These are phyloP conservation scores for Aphis gossypii DNA, from an alignment of 1,140 invertebrate species.

Conservation along the genomic window DNA sequence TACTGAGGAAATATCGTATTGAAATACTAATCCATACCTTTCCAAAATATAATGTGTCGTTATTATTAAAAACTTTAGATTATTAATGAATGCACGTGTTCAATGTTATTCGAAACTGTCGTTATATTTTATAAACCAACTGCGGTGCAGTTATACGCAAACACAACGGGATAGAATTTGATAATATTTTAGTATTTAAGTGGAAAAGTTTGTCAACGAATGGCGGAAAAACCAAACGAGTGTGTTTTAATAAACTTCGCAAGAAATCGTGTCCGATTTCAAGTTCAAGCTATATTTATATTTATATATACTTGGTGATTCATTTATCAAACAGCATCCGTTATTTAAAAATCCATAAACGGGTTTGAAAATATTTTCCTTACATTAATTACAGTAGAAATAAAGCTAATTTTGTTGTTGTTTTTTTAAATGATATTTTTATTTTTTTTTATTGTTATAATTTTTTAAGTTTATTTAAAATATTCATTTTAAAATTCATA, in stretches of 20 bases:
- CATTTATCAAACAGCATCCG: no score
- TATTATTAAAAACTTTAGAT: constrained; percentile 9
- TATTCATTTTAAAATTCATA: no score
- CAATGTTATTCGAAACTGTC: not conserved
- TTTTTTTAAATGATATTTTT: no score
- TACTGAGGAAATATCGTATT: not conserved
- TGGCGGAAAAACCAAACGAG: not conserved
- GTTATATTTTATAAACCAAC: not conserved
- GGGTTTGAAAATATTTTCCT: no score
- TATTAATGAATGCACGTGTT: not conserved
- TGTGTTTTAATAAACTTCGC: not conserved
- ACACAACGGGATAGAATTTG: not conserved
- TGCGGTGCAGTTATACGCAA: not conserved
- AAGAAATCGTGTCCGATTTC: not conserved
- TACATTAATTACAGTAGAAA: no score
- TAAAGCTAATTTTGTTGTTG: no score
- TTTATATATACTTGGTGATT: no score
- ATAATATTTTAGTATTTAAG: not conserved
- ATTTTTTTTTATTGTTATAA: no score
- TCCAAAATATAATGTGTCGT: not conserved
- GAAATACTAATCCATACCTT: not conserved
- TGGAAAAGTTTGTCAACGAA: not conserved
- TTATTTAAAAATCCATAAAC: no score
- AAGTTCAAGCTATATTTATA: not conserved
- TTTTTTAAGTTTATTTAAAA: no score